Conservation (phyloP, 2,113 vertebrate genomes). For the Mesembrinibis cayennensis region DNA sequence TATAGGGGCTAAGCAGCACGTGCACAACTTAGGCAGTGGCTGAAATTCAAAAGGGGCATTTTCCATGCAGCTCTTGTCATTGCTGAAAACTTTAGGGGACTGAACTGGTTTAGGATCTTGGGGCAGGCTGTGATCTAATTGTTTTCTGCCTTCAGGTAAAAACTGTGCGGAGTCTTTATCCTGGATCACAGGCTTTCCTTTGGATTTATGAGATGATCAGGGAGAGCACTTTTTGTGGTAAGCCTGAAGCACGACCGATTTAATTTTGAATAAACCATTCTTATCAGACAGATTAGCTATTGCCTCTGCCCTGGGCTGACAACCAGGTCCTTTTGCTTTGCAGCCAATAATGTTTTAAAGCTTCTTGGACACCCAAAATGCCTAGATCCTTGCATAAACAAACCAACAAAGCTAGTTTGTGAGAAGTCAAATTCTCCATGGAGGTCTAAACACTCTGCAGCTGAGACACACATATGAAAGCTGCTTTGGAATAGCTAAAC, state of each 20-base stretch:
- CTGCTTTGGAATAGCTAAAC: conserved; percentile 41
- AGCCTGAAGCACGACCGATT: background rate
- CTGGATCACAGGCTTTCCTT: background rate
- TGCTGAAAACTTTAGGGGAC: background rate
- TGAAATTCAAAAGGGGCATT: background rate
- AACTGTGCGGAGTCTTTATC: background rate
- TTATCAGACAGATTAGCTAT: background rate
- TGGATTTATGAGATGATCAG: background rate
- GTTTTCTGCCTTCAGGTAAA: background rate
- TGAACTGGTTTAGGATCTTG: background rate
- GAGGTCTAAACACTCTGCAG: conserved; percentile 11
- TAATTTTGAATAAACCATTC: background rate
- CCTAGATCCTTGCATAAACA: conserved; percentile 18
- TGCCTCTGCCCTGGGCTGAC: background rate
- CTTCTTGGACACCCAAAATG: background rate
- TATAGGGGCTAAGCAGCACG: background rate
- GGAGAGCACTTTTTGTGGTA: background rate
- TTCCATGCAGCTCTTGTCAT: background rate
- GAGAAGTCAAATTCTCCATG: conserved; percentile 11
- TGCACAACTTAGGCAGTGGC: background rate
- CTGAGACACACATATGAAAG: background rate
- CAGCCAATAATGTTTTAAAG: background rate
- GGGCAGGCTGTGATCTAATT: background rate
- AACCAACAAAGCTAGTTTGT: background rate
- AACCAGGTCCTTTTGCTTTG: background rate